Evolutionary conservation across 1,140 invertebrate species (phyloP), one percentile per base, ranked within the genome.

Genomic region (Fopius arisanus): DNA sequence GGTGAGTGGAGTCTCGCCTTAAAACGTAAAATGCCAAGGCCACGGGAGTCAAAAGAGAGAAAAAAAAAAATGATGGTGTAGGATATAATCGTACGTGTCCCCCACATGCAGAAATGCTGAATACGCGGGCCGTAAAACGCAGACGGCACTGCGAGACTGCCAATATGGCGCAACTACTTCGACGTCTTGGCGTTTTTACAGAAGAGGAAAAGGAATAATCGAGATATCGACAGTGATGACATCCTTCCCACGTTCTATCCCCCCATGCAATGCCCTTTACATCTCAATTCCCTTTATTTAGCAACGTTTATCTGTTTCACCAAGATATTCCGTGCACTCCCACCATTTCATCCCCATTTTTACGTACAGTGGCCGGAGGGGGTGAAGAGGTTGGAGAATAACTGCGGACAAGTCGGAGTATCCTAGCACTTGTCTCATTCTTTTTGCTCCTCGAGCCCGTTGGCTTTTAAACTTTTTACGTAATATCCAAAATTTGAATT

Each of bases 101-200:
- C 63, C 62, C 77, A 83, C 84, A 87, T 86, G 81, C 83, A 86
- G 83, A 86, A 86, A 82, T 83, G 86, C 86, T 86, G 86, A 87
- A 87, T 84, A 83, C 82, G 68, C 62, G 80, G 33, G 79, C 81
- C 81, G 84, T 86, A 86, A 87, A 87, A 87, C 79, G 82, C 86
- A 86, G 84, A 80, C 80, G 86, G 86, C 29, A 43, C 37, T 68
- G 37, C 12, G 1, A 78, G 83, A 82, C 77, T 83, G 82, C 80
- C 83, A 84, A 86, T 86, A 86, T 83, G 81, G 80, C 29, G 67
- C 72, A 82, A 78, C 75, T 73, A 75, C 78, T 71, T 41, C 59
- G 62, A 31, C 51, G 67, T 75, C 54, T 59, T 71, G 48, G 48
- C 77, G 67, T 72, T 54, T 62, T 62, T 29, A 43, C 51, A 3